These are phyloP conservation scores for Drosophila yakuba DNA, from an alignment of 1,140 invertebrate species.

Conservation along the genomic window DNA sequence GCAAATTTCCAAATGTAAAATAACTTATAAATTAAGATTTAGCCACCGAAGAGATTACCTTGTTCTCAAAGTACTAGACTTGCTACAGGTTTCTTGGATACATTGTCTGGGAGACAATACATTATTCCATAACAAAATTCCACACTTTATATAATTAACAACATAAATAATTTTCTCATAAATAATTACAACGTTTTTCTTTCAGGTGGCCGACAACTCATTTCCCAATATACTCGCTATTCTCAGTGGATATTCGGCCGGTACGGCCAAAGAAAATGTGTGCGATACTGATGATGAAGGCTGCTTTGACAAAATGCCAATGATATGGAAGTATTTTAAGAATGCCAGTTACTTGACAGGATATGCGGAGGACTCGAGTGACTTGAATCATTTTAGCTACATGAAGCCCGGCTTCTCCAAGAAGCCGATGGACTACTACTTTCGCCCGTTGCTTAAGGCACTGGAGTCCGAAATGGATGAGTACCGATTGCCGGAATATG, in stretches of 20 bases:
- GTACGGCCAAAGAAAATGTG: conserved; percentile 81
- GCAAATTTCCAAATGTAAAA: neutral
- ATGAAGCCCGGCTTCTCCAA: conserved; percentile 90
- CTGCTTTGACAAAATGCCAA: conserved; percentile 88
- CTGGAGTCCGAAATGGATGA: conserved; percentile 74
- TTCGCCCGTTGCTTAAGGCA: conserved; percentile 89
- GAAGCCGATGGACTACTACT: conserved; percentile 93
- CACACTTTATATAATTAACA: no score
- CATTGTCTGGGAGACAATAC: no score
- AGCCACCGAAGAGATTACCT: conserved; percentile 86
- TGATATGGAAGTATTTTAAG: conserved; percentile 92
- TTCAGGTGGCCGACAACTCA: conserved; percentile 89
- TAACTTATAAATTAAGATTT: no score
- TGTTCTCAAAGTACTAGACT: conserved; percentile 92
- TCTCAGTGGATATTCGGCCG: conserved; percentile 87
- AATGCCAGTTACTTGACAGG: conserved; percentile 90
- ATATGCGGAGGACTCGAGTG: conserved; percentile 91
- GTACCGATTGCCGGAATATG: conserved; percentile 9
- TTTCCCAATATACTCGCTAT: conserved; percentile 92
- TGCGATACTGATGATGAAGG: conserved; percentile 85
- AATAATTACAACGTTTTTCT: no score
- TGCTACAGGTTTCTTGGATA: conserved; percentile 95
- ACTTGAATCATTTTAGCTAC: conserved; percentile 92
- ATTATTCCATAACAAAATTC: no score
- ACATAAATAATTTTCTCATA: no score